These are phyloP conservation scores for Gymnoscopelus braueri DNA, from an alignment of 2,797 vertebrate species.

Conservation along the genomic window DNA sequence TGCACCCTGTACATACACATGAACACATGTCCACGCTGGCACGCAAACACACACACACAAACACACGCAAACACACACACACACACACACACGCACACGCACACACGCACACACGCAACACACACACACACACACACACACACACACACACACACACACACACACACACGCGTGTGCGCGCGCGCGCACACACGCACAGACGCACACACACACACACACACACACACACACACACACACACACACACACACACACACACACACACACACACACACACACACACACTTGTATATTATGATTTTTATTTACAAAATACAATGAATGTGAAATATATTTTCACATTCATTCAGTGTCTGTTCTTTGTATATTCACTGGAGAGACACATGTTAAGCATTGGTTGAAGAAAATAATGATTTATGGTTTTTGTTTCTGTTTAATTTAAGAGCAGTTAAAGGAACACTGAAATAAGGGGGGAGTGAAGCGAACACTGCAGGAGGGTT, in stretches of 20 bases:
- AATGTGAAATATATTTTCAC: too few species aligned
- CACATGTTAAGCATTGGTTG: too few species aligned
- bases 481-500: too few species aligned
- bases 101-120: conserved; percentile 51
- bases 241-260: conserved; percentile 56
- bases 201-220: conserved; percentile 9
- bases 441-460: too few species aligned
- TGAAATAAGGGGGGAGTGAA: too few species aligned
- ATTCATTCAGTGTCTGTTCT: too few species aligned
- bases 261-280: conserved; percentile 13
- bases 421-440: too few species aligned
- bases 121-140: conserved; percentile 48
- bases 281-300: neutral
- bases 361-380: too few species aligned
- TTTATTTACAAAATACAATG: too few species aligned
- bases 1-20: too few species aligned
- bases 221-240: conserved; percentile 32
- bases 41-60: neutral
- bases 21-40: neutral
- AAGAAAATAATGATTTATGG: too few species aligned
- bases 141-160: conserved; percentile 36
- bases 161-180: neutral
- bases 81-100: conserved; percentile 32
- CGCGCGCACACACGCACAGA: neutral
- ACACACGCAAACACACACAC: conserved; percentile 1